Percentiles rank a stretch among this genome's conserved stretches.
phyloP scores from a whole-genome alignment of 2,888 invertebrate species.

The Eupithecia subumbrata region DNA sequence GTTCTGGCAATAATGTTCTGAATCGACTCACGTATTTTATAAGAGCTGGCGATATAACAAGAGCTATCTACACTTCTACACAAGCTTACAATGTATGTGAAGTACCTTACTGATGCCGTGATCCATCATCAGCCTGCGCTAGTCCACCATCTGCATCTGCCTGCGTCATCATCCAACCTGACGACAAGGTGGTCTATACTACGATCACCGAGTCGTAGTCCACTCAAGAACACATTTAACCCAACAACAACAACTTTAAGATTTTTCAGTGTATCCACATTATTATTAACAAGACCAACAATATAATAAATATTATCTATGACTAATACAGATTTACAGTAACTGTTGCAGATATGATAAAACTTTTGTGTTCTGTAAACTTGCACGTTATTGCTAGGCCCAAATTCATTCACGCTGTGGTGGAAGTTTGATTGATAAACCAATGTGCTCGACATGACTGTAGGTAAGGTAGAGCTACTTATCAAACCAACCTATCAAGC shows the following conservation, averaged over 20 bases:
- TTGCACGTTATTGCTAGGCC: neutral
- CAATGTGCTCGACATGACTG: neutral
- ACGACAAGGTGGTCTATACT: too few species aligned
- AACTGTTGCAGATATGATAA: too few species aligned
- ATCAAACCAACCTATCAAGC: neutral
- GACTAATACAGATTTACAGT: too few species aligned
- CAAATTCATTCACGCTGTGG: neutral
- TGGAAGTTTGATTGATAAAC: neutral
- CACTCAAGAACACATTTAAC: too few species aligned
- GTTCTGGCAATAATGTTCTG: neutral
- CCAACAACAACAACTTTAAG: too few species aligned
- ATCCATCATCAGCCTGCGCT: too few species aligned
- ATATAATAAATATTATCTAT: too few species aligned
- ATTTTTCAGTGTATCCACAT: too few species aligned
- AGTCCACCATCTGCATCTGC: too few species aligned
- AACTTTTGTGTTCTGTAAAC: neutral
- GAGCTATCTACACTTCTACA: neutral
- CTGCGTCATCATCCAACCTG: too few species aligned
- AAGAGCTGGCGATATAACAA: neutral
- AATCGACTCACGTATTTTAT: conserved; percentile 1
- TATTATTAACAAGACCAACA: too few species aligned
- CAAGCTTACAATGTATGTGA: neutral
- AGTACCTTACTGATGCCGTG: neutral
- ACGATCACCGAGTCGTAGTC: too few species aligned
- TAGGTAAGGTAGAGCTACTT: neutral